Percentiles rank a stretch among this genome's conserved stretches.
Evolutionary conservation across 2,113 vertebrate species (phyloP).

Genomic region (Chelonoidis abingdonii): DNA sequence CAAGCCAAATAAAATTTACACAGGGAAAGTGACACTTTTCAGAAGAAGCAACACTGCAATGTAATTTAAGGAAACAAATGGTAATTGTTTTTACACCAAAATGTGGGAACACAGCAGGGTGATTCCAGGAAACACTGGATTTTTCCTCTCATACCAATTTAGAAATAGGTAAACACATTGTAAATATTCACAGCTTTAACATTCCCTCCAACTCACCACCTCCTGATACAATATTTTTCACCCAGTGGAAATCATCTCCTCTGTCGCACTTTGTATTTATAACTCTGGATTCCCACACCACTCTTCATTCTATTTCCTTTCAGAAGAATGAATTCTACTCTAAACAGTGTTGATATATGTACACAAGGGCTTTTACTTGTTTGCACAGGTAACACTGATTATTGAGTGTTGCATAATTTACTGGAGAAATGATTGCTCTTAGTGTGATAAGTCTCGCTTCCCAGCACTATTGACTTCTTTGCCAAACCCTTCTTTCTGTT

Average conservation of each 20-base stretch:
- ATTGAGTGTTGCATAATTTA: constrained; percentile 61
- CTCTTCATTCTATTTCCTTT: constrained; percentile 43
- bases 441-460: constrained; percentile 3
- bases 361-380: constrained; percentile 47
- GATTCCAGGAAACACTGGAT: constrained; percentile 19
- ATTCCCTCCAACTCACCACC: not conserved
- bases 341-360: constrained; percentile 39
- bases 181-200: constrained; percentile 45
- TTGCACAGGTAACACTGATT: constrained; percentile 52
- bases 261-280: constrained; percentile 37
- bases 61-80: constrained; percentile 27
- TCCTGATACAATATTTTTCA: constrained; percentile 39
- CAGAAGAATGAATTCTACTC: not conserved
- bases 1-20: not conserved
- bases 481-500: not conserved
- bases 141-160: constrained; percentile 1
- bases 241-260: not conserved
- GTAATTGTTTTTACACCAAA: constrained; percentile 45
- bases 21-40: constrained; percentile 12
- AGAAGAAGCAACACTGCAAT: constrained; percentile 22
- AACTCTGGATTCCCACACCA: not conserved
- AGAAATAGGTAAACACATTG: constrained; percentile 32
- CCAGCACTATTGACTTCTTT: not conserved
- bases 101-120: constrained; percentile 7
- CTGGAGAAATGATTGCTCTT: constrained; percentile 29